Base-by-base conservation (phyloP, 2,888 invertebrate genomes). In the Zygogramma bicolorata region DNA sequence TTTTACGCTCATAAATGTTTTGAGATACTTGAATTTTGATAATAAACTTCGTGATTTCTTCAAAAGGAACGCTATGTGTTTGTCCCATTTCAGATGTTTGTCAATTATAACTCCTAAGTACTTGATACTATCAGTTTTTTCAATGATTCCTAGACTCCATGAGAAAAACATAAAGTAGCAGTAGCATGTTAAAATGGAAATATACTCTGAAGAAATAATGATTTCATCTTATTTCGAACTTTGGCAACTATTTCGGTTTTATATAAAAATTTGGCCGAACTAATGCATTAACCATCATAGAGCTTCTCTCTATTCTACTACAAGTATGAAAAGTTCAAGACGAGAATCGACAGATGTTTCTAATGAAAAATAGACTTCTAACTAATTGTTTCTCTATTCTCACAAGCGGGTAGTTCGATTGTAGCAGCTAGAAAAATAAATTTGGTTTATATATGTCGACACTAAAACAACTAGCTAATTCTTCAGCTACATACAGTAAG, bases 361-460 rank as follows among this genome's bases (percentile, higher is more conserved):
- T 70, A 75, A 65, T 62, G 42, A 70, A 70, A 73, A 75, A 73
- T 71, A 71, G 58, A 29, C 27, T 68, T 73, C 77, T 79, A 79
- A 70, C 76, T 79, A 78, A 73, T 77, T 73, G 71, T 71, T 65
- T 71, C 74, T 71, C 76, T 81, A 75, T 80, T 82, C 83, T 92
- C 91, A 93, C 88, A 93, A 92, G 86, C 93, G 91, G 84, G 93
- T 93, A 82, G 93, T 93, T 91, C 93, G 91, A 90, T 93, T 93
- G 92, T 93, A 93, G 91, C 93, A 93, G 91, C 93, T 93, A 91
- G 88, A 83, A 81, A 77, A 76, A 79, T 77, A 61, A 61, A 27
- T 7, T 25, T 53, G 10, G n/a, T n/a, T 53, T 25, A 53, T 2
- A 10, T 42, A n/a, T 13, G 42, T 53, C 15, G 15, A 53, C 27